Evolutionary conservation across 2,888 invertebrate genomes (phyloP), one percentile per base, ranked within the genome.

Genomic region (Thysanoteuthis rhombus): DNA sequence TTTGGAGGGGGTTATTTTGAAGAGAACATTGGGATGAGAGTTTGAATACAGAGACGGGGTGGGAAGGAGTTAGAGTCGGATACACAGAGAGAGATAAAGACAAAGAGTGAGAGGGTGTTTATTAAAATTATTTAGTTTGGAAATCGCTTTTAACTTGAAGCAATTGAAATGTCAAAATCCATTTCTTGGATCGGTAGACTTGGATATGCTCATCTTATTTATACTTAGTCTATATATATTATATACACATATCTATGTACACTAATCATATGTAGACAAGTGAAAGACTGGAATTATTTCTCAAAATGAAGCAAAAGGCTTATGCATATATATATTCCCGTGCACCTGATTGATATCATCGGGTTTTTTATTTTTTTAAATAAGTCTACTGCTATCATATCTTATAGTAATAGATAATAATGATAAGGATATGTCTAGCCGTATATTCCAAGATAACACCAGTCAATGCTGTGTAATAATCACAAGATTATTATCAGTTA

Each of bases 81-180:
- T n/a, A 75, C 12, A 75, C 16, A 75, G 75, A 28, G 75, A 75
- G 36, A 75, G 58, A 75, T 6, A 75, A 10, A 19, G 1, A 75
- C 10, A 75, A 10, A 75, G 12, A 75, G 2, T 12, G 75, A 75
- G 16, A n/a, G 16, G 4, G n/a, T 36, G n/a, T 75, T 75, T 75
- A 75, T 75, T 75, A 75, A 75, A 75, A 75, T 75, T 75, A n/a
- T 75, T 75, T 75, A 75, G 75, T 75, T 75, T 75, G 75, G n/a
- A n/a, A 75, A 19, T 75, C 25, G 75, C 12, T 75, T 36, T 36
- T 75, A n/a, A 8, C 10, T n/a, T n/a, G 32, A n/a, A 75, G 75
- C 75, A 75, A n/a, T 75, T 75, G 75, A 75, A 75, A 75, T 75
- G 36, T 75, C 75, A 75, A n/a, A 16, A 12, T 75, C 12, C n/a